A percentile compares a stretch with the other conserved stretches of the same genome.
Conservation (phyloP, 2,797 vertebrate genomes). For the Gymnoscopelus braueri region DNA sequence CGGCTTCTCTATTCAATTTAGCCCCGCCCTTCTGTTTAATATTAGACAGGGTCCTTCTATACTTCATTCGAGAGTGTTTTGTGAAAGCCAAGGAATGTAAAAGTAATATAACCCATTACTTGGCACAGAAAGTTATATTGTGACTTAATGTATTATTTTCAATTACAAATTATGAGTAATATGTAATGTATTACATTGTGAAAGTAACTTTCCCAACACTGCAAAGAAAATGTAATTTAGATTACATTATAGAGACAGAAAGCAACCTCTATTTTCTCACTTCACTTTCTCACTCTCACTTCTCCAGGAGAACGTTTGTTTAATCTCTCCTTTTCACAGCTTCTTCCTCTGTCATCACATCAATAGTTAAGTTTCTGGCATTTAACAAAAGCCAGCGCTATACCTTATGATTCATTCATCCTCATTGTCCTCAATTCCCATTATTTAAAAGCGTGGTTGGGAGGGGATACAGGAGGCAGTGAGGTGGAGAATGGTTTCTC, state of each 20-base stretch:
- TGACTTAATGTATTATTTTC: no score
- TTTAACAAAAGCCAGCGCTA: conserved; percentile 21
- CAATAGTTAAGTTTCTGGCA: conserved; percentile 40
- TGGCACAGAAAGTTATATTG: no score
- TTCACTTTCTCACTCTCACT: conserved; percentile 15
- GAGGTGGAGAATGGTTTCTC: conserved; percentile 37
- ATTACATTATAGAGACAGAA: conserved; percentile 50
- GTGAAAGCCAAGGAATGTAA: no score
- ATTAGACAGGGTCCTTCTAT: no score
- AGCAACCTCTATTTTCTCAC: conserved; percentile 29
- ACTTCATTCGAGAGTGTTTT: no score
- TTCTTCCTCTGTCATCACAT: conserved; percentile 7
- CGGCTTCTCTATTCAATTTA: no score
- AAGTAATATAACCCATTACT: no score
- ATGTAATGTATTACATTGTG: no score
- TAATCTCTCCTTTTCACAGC: conserved; percentile 20
- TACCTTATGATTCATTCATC: conserved; percentile 28
- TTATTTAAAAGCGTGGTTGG: conserved; percentile 49
- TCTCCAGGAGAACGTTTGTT: conserved; percentile 37
- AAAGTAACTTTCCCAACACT: conserved; percentile 2
- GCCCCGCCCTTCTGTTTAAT: no score
- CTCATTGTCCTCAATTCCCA: conserved; percentile 20
- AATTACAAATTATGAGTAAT: no score
- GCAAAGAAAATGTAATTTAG: conserved; percentile 66
- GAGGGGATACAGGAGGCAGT: conserved; percentile 47